Percentiles rank a stretch among this genome's conserved stretches.
phyloP scores from a whole-genome alignment of 1,140 invertebrate genomes.

The Hormaphis cornu region DNA sequence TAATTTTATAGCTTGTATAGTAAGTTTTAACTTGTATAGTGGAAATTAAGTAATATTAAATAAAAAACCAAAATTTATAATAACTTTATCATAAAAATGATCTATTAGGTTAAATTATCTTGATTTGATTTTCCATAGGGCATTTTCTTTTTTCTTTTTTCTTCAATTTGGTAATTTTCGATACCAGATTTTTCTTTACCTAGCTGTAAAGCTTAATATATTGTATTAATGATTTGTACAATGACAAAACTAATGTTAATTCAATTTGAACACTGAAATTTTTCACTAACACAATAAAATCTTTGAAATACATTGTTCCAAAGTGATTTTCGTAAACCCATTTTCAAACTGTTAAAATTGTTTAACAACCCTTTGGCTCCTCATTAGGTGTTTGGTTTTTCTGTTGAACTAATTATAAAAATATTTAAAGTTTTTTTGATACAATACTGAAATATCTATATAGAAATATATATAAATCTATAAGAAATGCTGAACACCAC shows the following conservation, averaged over 20 bases:
- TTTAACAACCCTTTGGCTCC: conserved; percentile 16
- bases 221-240: background rate
- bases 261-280: background rate
- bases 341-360: conserved; percentile 25
- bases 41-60: background rate
- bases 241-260: background rate
- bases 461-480: too few species aligned
- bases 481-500: background rate
- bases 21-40: background rate
- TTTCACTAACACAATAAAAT: conserved; percentile 6
- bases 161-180: background rate
- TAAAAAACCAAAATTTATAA: conserved; percentile 2
- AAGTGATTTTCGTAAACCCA: conserved; percentile 12
- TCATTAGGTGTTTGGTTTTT: background rate
- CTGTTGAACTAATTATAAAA: background rate
- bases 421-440: conserved; percentile 31
- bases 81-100: background rate
- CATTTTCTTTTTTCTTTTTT: background rate
- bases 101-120: background rate
- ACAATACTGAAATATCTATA: background rate
- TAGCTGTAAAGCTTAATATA: background rate
- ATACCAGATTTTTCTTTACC: background rate
- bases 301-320: conserved; percentile 33
- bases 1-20: background rate
- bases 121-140: background rate